A percentile compares a stretch with the other conserved stretches of the same genome.
Conservation (phyloP, 2,113 vertebrate genomes). For the Psophia crepitans region DNA sequence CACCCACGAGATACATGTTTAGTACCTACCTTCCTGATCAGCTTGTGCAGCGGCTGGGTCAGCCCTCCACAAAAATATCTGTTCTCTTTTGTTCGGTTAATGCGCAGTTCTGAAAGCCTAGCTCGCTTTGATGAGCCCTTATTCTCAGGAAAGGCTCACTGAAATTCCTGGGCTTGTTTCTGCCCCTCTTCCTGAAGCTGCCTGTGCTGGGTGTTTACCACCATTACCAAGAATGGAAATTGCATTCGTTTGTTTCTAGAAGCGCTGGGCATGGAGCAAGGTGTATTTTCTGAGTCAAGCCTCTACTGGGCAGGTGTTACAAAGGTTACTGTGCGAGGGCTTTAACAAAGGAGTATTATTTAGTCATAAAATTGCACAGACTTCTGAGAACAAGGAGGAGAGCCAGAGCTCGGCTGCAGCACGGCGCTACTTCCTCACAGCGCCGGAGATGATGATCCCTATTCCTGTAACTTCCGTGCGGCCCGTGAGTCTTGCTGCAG, state of each 20-base stretch:
- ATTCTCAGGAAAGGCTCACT: not conserved
- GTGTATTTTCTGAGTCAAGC: not conserved
- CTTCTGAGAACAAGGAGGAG: not conserved
- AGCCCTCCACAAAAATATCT: not conserved
- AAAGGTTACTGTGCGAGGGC: not conserved
- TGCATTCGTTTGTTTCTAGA: not conserved
- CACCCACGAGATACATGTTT: not conserved
- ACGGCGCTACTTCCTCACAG: not conserved
- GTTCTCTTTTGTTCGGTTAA: not conserved
- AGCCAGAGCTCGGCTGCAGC: not conserved
- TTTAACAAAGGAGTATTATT: not conserved
- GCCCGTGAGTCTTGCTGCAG: not conserved
- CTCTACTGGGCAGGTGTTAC: not conserved
- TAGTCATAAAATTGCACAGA: not conserved
- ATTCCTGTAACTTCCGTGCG: not conserved
- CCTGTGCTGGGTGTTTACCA: not conserved
- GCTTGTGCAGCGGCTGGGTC: not conserved
- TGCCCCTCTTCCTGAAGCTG: not conserved
- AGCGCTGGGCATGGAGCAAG: not conserved
- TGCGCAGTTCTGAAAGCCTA: not conserved
- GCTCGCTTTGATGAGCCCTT: not conserved
- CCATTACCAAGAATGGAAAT: not conserved
- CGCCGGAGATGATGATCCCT: not conserved
- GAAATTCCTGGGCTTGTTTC: not conserved
- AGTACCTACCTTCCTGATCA: not conserved